phyloP scores from a whole-genome alignment of 2,888 invertebrate genomes.

The Melieria omissa region DNA sequence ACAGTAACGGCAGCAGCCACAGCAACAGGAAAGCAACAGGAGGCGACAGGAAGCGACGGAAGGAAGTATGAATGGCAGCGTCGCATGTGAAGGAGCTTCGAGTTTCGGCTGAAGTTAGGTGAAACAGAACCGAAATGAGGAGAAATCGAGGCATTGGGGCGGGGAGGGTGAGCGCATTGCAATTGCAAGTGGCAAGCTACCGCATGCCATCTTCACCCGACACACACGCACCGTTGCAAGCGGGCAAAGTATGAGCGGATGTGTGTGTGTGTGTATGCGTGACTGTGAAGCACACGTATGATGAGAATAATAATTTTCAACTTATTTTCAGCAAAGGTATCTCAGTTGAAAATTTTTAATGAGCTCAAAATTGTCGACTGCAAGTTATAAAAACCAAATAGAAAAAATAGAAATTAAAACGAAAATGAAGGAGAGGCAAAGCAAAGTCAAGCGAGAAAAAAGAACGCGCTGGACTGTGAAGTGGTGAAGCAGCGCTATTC shows the following conservation, averaged over 20 bases:
- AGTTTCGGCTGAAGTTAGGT: too few relatives aligned
- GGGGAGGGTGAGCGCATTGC: too few relatives aligned
- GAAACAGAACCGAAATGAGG: too few relatives aligned
- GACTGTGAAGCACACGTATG: background rate
- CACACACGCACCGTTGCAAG: background rate
- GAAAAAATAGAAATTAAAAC: constrained; percentile 6
- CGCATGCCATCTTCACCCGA: too few relatives aligned
- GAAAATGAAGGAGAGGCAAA: constrained; percentile 8
- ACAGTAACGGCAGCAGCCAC: constrained; percentile 14
- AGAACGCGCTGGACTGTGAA: background rate
- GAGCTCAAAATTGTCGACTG: constrained; percentile 52
- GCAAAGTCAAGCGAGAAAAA: background rate
- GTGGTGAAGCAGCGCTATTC: background rate
- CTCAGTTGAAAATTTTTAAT: constrained; percentile 60
- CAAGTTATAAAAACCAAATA: constrained; percentile 23
- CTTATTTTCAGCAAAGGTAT: constrained; percentile 55
- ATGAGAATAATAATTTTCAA: constrained; percentile 35
- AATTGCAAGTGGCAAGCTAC: too few relatives aligned
- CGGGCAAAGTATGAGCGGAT: constrained; percentile 17
- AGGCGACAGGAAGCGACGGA: too few relatives aligned
- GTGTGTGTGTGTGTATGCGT: constrained; percentile 15
- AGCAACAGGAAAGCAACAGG: constrained; percentile 4
- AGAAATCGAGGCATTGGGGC: too few relatives aligned
- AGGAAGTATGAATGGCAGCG: too few relatives aligned
- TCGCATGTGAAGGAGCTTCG: too few relatives aligned